Base-by-base conservation (phyloP, 2,888 invertebrate species). In the Gortyna flavago region DNA sequence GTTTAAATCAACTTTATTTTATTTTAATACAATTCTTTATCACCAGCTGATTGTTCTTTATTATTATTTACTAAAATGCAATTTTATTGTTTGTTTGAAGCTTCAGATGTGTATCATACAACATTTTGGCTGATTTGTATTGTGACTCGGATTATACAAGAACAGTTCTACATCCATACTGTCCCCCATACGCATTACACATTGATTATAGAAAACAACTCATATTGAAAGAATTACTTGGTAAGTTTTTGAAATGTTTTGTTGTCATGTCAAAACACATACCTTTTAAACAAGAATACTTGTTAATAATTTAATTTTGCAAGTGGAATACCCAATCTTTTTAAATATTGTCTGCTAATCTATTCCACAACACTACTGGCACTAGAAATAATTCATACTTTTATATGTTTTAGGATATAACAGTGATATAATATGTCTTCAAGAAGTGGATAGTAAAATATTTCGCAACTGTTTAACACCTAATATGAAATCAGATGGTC, bases 51-150 rank as follows among this genome's bases (percentile, higher is more conserved):
- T 41, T 61, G 32, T 38, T 29, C 16, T 16, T 16, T 44, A 21
- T 35, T 18, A 57, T 13, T 25, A 38, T 0, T 48, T 79, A 32
- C 9, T 41, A 67, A 67, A 70, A 76, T 67, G 21, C 72, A n/a
- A n/a, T n/a, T n/a, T n/a, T 62, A 57, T 71, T 80, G 2, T 75
- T 54, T 77, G 38, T 86, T 95, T 97, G 85, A 92, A 98, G 98
- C 89, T 97, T 99, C 90, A 97, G 99, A 70, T 97, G 99, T 80
- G 97, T 99, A 8, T 97, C 98, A 0, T 99, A 99, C 92, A 99
- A 99, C 93, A 98, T 99, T 88, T 95, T 99, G 87, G 99, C 99
- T 8, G 98, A 99, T 95, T 94, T 98, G 44, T 99, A 99, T 94
- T 98, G 99, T 81, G 98, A 99, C 93, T 98, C 99, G 0, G 98